phyloP scores from a whole-genome alignment of 2,888 invertebrate genomes.

The Pilophorus perplexus region DNA sequence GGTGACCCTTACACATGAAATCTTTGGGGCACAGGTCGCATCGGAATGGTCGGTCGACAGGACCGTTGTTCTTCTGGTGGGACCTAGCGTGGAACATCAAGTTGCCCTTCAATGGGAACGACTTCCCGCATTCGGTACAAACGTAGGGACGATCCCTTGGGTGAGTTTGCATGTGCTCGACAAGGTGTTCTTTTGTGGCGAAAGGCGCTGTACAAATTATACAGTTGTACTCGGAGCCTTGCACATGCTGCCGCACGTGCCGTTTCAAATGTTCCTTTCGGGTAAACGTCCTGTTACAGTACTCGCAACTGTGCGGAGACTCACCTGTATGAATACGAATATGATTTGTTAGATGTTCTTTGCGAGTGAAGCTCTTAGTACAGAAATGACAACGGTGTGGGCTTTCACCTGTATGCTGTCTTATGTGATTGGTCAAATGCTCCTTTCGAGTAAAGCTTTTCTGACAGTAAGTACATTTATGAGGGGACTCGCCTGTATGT shows the following conservation, averaged over 20 bases:
- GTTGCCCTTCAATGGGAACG: slow-evolving; percentile 48
- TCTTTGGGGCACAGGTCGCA: slow-evolving; percentile 83
- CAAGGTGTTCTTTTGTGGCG: slow-evolving; percentile 69
- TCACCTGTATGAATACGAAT: slow-evolving; percentile 85
- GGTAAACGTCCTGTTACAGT: slow-evolving; percentile 80
- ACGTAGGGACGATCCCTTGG: slow-evolving; percentile 78
- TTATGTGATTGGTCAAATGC: slow-evolving; percentile 72
- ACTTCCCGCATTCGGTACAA: slow-evolving; percentile 55
- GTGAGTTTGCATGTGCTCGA: slow-evolving; percentile 75
- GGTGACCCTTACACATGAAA: slow-evolving; percentile 84
- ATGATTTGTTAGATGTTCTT: slow-evolving; percentile 56
- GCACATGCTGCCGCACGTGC: slow-evolving; percentile 63
- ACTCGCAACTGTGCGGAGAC: slow-evolving; percentile 80
- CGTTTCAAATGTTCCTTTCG: slow-evolving; percentile 77
- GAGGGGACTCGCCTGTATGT: slow-evolving; percentile 71
- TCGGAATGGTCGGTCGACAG: slow-evolving; percentile 66
- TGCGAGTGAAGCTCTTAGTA: slow-evolving; percentile 56
- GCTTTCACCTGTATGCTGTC: slow-evolving; percentile 60
- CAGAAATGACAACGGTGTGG: slow-evolving; percentile 55
- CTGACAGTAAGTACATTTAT: slow-evolving; percentile 75
- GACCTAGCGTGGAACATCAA: slow-evolving; percentile 82
- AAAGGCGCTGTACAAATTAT: slow-evolving; percentile 72
- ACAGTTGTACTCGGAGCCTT: slow-evolving; percentile 73
- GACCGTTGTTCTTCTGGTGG: slow-evolving; percentile 74
- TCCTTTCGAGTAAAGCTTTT: slow-evolving; percentile 77